Conservation (phyloP, 1,140 invertebrate species). For the Drosophila repletoides region DNA sequence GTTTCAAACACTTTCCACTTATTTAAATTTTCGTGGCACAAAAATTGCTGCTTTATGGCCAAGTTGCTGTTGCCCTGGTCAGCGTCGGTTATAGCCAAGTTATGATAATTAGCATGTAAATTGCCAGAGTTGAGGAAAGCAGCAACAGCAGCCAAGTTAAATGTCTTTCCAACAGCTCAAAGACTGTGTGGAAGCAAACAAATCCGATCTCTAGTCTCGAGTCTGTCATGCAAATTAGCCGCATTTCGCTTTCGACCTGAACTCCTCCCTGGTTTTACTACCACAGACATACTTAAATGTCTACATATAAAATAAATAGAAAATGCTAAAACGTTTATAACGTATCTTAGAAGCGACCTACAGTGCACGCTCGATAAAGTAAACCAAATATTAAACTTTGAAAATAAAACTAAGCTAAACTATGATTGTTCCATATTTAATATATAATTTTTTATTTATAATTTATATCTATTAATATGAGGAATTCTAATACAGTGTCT, state of each 20-base stretch:
- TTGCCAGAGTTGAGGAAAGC: constrained; percentile 57
- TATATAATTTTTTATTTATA: too few species aligned
- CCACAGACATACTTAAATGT: background rate
- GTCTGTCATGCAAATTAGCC: constrained; percentile 43
- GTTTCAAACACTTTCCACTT: constrained; percentile 74
- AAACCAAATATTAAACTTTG: too few species aligned
- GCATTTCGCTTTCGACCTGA: constrained; percentile 47
- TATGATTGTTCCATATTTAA: too few species aligned
- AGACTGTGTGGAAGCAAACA: too few species aligned
- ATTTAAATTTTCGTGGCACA: constrained; percentile 73
- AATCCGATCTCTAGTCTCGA: constrained; percentile 37
- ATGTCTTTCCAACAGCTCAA: constrained; percentile 23
- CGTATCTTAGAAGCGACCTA: background rate
- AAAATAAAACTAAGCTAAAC: too few species aligned
- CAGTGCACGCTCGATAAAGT: too few species aligned
- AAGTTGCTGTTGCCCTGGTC: constrained; percentile 31
- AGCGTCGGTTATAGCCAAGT: constrained; percentile 48
- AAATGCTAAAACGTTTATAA: constrained; percentile 16
- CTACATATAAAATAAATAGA: constrained; percentile 33
- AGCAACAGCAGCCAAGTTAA: constrained; percentile 10
- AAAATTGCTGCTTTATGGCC: constrained; percentile 44
- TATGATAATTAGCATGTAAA: constrained; percentile 77
- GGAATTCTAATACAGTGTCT: too few species aligned
- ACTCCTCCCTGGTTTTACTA: constrained; percentile 28
- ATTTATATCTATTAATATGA: too few species aligned